phyloP scores from a whole-genome alignment of 2,888 invertebrate genomes.

The Candidula unifasciata region DNA sequence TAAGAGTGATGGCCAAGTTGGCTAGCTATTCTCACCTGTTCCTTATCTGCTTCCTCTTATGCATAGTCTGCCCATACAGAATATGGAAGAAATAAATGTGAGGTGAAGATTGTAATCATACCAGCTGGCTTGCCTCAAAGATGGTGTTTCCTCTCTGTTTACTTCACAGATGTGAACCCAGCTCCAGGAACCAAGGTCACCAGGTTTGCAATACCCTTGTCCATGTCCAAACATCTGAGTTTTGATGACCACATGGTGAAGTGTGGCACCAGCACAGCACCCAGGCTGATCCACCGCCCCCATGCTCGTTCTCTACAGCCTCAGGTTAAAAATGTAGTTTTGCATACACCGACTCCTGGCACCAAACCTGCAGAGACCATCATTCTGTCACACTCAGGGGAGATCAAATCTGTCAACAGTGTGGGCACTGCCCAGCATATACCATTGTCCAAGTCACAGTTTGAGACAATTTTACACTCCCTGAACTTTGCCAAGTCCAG shows the following conservation, averaged over 20 bases:
- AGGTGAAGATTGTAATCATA: no score
- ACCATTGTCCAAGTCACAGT: conserved; percentile 30
- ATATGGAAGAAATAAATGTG: no score
- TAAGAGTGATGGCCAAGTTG: no score
- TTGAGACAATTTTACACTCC: conserved; percentile 40
- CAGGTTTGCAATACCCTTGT: conserved; percentile 48
- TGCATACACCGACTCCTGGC: conserved; percentile 40
- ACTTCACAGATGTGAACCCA: background rate
- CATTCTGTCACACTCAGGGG: conserved; percentile 45
- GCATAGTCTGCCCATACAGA: no score
- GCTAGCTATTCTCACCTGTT: no score
- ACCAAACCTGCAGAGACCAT: conserved; percentile 50
- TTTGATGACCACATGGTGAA: conserved; percentile 47
- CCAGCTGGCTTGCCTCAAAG: no score
- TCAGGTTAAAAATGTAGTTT: conserved; percentile 30
- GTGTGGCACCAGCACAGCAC: background rate
- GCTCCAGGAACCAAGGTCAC: conserved; percentile 31
- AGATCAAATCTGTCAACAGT: conserved; percentile 28
- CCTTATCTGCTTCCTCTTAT: no score
- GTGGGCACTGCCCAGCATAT: conserved; percentile 31
- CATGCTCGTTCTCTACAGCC: conserved; percentile 7
- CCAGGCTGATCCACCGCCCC: conserved; percentile 40
- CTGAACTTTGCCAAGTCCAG: conserved; percentile 27
- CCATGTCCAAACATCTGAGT: conserved; percentile 45
- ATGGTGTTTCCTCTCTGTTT: background rate